Base-by-base conservation (phyloP, 1,140 invertebrate species). In the Procambarus clarkii region DNA sequence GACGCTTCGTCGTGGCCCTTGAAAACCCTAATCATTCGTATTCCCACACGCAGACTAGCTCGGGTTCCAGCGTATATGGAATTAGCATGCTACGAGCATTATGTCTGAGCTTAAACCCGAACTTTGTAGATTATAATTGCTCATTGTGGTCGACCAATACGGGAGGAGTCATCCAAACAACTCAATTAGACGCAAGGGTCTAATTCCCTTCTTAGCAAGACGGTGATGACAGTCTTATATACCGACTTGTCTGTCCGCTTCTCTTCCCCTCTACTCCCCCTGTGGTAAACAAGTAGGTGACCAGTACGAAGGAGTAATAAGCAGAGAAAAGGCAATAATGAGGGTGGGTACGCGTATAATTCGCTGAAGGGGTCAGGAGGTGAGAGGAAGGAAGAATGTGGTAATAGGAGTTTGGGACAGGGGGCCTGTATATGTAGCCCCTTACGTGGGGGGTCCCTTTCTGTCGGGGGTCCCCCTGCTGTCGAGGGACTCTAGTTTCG, bases 261-360 rank as follows among this genome's bases (percentile, higher is more conserved):
- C 60, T 18, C 60, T 64, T 18, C 60, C 54, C 60, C 60, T 80
- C 78, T 44, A 5, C 78, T 50, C 46, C 24, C 46, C 11, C 46
- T 0, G 78, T 9, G 48, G 50, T 80, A 80, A 80, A 80, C 54
- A 50, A 46, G 78, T 15, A 48, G 45, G 46, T 50, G 78, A 80
- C 78, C 48, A 48, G 45, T 11, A 81, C 21, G 50, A 44, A 15
- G 79, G 21, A 81, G 48, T 34, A 81, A 81, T 81, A 81, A 24
- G 79, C 21, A 50, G 34, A 50, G 79, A 24, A 60, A 34, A 81
- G 44, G 79, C 50, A 2, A 60, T 81, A 81, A 81, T 60, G 50
- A 81, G 60, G 50, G 15, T 81, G 48, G 50, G 79, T 81, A 60
- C 50, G 50, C 11, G 50, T 81, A 81, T 81, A 81, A 81, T 81